A percentile compares a stretch with the other conserved stretches of the same genome.
These are phyloP conservation scores for Scatophagus argus DNA, from an alignment of 2,113 vertebrate species.

Conservation along the genomic window DNA sequence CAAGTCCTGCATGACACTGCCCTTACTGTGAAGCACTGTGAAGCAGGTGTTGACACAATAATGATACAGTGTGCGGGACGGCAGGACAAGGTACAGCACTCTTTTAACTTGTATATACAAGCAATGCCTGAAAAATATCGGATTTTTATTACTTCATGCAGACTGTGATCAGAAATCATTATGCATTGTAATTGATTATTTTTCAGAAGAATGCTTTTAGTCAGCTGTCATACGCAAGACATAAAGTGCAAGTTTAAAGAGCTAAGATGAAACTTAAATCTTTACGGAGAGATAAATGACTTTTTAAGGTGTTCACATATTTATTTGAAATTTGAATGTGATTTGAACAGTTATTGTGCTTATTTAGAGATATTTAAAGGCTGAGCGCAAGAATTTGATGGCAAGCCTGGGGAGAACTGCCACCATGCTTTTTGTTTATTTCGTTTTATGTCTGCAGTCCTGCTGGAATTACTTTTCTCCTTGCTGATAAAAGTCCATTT, in stretches of 20 bases:
- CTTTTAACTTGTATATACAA: neutral
- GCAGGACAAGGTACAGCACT: neutral
- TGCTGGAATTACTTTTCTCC: neutral
- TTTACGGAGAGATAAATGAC: neutral
- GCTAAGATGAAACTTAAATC: neutral
- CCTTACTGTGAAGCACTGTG: fast-evolving
- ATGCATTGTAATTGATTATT: neutral
- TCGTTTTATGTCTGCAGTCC: neutral
- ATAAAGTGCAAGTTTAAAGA: neutral
- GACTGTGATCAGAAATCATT: neutral
- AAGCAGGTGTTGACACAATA: neutral
- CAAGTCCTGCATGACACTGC: neutral
- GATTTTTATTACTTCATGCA: neutral
- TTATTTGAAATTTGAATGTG: neutral
- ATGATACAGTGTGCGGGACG: neutral
- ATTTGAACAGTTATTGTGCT: neutral
- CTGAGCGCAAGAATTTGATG: neutral
- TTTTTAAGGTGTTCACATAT: neutral
- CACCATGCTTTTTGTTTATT: neutral
- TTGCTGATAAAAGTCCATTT: no score
- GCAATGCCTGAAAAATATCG: neutral
- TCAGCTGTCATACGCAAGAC: neutral
- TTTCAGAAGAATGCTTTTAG: neutral
- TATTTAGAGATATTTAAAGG: neutral
- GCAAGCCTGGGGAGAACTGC: no score